Conservation (phyloP, 2,797 vertebrate species). For the Arnoldichthys spilopterus region DNA sequence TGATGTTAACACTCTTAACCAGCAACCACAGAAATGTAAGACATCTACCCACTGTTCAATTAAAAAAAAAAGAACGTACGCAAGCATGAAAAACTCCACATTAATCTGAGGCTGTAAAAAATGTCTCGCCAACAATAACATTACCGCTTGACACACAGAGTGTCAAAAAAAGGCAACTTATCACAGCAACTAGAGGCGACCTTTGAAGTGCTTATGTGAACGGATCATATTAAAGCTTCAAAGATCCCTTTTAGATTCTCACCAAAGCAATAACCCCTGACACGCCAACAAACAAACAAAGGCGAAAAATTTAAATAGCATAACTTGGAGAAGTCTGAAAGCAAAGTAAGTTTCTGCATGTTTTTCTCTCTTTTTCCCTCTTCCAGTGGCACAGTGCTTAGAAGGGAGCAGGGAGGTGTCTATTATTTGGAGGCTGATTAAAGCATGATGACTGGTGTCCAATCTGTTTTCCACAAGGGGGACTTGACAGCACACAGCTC, state of each 20-base stretch:
- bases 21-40: constrained; percentile 72
- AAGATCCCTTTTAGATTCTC: constrained; percentile 77
- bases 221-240: constrained; percentile 78
- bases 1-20: constrained; percentile 74
- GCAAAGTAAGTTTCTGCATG: constrained; percentile 66
- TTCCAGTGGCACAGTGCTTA: constrained; percentile 49
- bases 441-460: constrained; percentile 82
- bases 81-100: constrained; percentile 38
- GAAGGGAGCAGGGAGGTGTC: constrained; percentile 74
- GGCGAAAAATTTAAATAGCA: constrained; percentile 77
- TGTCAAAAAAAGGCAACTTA: constrained; percentile 68
- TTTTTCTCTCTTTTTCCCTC: constrained; percentile 50
- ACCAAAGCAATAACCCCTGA: constrained; percentile 81
- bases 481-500: constrained; percentile 77
- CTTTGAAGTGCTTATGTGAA: constrained; percentile 75
- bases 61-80: constrained; percentile 62
- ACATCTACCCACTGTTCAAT: constrained; percentile 73
- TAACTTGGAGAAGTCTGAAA: constrained; percentile 74
- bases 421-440: constrained; percentile 82
- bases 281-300: constrained; percentile 81
- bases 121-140: constrained; percentile 77
- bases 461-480: constrained; percentile 76
- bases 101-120: constrained; percentile 65
- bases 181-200: constrained; percentile 74
- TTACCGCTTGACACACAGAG: constrained; percentile 78